Base-by-base conservation (phyloP, 2,797 vertebrate species). In the Oreochromis mossambicus region DNA sequence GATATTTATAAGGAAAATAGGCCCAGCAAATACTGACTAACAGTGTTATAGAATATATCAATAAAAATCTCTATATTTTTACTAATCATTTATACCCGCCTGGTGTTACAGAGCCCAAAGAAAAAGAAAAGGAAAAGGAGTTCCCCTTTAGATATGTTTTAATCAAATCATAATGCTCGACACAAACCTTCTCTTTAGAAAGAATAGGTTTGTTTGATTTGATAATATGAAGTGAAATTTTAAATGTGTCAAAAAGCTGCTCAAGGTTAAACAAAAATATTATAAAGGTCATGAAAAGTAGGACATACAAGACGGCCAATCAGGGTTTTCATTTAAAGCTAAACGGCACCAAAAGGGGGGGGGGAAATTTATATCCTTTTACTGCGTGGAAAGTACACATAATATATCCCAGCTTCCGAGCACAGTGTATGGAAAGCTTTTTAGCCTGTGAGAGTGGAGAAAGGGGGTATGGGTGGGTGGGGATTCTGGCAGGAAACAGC, bases 401-500 rank as follows among this genome's bases (percentile, higher is more conserved):
- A 82, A 86, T 79, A 52, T 21, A 80, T 68, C 68, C 26, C 79
- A 26, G 50, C 51, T 14, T 63, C 70, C 34, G 46, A 52, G 80
- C 21, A 55, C 38, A 58, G 77, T 36, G 83, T 77, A 85, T 93
- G 93, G 90, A 94, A 94, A 54, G 84, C 26, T 81, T 46, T 68
- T 77, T 17, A 58, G 86, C 76, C 79, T 82, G 75, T 80, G 48
- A 43, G 80, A 50, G 81, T 73, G 89, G 77, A 63, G 46, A 50
- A 55, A 36, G 29, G 86, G 24, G 70, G 55, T 48, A 34, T 75
- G 75, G 82, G 80, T 54, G 70, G 24, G 24, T 24, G 24, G 24
- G 51, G n/a, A 5, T 43, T 77, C 70, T 79, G 83, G 85, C 92
- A 96, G 95, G 95, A 96, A 96, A 94, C 93, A 93, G 93, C 91